Base-by-base conservation (phyloP, 2,888 invertebrate species). In the Spisula solida region DNA sequence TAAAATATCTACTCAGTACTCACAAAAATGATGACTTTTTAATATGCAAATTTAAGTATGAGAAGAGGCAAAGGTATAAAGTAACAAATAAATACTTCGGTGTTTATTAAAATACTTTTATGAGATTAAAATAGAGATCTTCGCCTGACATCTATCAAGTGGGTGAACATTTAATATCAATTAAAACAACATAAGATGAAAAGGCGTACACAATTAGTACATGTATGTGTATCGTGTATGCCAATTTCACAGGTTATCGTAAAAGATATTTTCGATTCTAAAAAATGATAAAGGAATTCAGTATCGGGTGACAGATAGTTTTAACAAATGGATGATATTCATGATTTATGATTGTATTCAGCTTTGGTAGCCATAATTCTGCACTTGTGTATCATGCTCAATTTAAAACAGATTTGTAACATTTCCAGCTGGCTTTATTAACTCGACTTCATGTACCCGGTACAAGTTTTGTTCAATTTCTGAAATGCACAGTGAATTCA, bases 31-130 rank as follows among this genome's bases (percentile, higher is more conserved):
- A 88, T 88, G 81, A 34, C 60, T 80, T 88, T 84, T 88, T 81
- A 88, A 88, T 83, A 88, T 83, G 88, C 29, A 80, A 83, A 88
- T 88, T 84, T 81, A 88, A 88, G 83, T 84, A 48, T 81, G 55
- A 88, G 81, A 84, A 81, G 88, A 20, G 6, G 56, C n/a, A 20
- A 56, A n/a, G 56, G 56, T 56, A 56, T 56, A 20, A 20, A 56
- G n/a, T 56, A 56, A n/a, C 56, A 56, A 56, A 47, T 47, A 47
- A 47, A 47, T 47, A 47, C 47, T 12, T 8, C 18, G 56, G 56
- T n/a, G 56, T 56, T 56, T 56, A 20, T 56, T 20, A 20, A 20
- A 56, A 56, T 20, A 56, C 56, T 56, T 56, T 56, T 20, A 56
- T 16, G 56, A 20, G 56, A 56, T 56, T n/a, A 56, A 56, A 56